phyloP scores from a whole-genome alignment of 2,113 vertebrate genomes.

The Microcebus jonahi region DNA sequence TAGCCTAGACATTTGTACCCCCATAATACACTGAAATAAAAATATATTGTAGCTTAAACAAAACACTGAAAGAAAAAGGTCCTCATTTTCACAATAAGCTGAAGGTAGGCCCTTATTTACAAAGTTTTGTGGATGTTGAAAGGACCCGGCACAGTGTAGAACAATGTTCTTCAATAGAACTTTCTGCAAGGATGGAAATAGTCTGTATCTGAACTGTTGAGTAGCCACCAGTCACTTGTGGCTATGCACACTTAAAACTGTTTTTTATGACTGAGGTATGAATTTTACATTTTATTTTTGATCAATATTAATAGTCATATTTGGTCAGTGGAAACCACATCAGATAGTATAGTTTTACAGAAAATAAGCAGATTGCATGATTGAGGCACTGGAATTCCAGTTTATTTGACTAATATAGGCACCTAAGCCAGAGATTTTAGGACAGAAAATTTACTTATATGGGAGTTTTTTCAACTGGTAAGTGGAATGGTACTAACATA shows the following conservation, averaged over 20 bases:
- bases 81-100: background rate
- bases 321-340: background rate
- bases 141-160: background rate
- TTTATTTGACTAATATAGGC: background rate
- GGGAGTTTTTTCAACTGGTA: background rate
- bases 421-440: background rate
- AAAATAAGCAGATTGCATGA: background rate
- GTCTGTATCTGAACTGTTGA: background rate
- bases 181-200: background rate
- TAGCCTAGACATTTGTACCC: too few species aligned
- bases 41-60: too few species aligned
- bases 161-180: background rate
- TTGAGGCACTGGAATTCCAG: background rate
- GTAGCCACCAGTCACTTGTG: background rate
- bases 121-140: background rate
- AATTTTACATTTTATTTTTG: background rate
- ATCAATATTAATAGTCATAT: background rate
- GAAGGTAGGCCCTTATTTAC: background rate
- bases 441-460: background rate
- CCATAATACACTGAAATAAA: too few species aligned
- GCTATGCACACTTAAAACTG: background rate
- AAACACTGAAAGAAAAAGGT: background rate
- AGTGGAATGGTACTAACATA: background rate
- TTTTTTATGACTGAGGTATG: background rate
- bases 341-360: background rate